These are phyloP conservation scores for Drosophila kuntzei DNA, from an alignment of 2,888 invertebrate genomes.

Conservation along the genomic window DNA sequence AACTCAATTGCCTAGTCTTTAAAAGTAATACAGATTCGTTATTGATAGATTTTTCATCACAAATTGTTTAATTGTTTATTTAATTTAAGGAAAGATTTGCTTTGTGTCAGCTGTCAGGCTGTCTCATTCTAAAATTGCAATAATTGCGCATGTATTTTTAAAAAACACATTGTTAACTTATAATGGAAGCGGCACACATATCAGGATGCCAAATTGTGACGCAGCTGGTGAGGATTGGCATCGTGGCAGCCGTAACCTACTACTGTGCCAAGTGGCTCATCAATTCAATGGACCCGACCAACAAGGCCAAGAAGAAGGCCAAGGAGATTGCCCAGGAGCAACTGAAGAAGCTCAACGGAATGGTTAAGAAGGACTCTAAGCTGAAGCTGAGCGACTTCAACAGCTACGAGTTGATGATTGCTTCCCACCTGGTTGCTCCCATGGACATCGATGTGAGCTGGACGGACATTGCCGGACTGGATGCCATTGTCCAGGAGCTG, in stretches of 20 bases:
- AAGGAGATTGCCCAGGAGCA: slow-evolving; percentile 92
- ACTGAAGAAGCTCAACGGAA: slow-evolving; percentile 87
- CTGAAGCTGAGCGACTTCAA: slow-evolving; percentile 89
- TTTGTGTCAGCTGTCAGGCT: slow-evolving; percentile 27
- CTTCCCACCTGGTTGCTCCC: slow-evolving; percentile 96
- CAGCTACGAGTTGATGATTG: slow-evolving; percentile 98
- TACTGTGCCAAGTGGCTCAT: slow-evolving; percentile 95
- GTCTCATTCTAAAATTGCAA: background rate
- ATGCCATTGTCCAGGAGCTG: slow-evolving; percentile 93
- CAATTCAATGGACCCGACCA: slow-evolving; percentile 95
- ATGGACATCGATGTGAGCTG: slow-evolving; percentile 91
- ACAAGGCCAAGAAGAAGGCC: slow-evolving; percentile 93
- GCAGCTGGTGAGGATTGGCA: slow-evolving; percentile 88
- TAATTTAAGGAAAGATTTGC: background rate
- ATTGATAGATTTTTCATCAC: too few species aligned
- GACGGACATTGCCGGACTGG: slow-evolving; percentile 96
- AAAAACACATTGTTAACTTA: slow-evolving; percentile 13
- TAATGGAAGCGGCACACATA: slow-evolving; percentile 49
- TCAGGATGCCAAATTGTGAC: slow-evolving; percentile 42
- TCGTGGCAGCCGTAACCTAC: slow-evolving; percentile 92
- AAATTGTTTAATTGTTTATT: background rate
- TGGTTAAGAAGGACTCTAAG: slow-evolving; percentile 86
- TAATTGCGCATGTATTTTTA: slow-evolving; percentile 6
- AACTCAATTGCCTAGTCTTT: too few species aligned
- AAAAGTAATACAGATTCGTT: too few species aligned